A percentile compares a stretch with the other conserved stretches of the same genome.
Conservation (phyloP, 2,113 vertebrate species). For the Ceyx melanurus region DNA sequence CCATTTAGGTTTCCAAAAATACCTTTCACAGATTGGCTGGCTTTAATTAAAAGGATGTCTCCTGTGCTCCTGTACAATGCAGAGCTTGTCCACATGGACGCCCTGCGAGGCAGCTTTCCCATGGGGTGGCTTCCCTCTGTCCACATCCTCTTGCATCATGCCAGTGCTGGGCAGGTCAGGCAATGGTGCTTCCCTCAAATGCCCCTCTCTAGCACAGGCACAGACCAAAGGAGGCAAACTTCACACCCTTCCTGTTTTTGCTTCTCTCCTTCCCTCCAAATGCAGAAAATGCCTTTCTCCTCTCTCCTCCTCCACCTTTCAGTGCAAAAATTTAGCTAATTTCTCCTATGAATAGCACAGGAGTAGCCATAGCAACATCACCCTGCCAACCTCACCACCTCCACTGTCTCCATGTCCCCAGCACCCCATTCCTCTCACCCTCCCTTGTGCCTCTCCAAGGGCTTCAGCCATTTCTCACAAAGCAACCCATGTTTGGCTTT, state of each 20-base stretch:
- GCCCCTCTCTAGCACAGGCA: neutral
- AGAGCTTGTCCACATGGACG: neutral
- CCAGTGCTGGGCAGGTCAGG: neutral
- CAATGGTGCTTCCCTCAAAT: neutral
- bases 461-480: slow-evolving; percentile 40
- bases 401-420: slow-evolving; percentile 53
- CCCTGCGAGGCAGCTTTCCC: neutral
- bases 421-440: slow-evolving; percentile 58
- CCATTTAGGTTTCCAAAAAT: slow-evolving; percentile 58
- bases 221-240: slow-evolving; percentile 13
- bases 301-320: slow-evolving; percentile 69
- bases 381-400: slow-evolving; percentile 74
- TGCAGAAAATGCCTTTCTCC: slow-evolving; percentile 27
- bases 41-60: slow-evolving; percentile 61
- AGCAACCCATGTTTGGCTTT: neutral
- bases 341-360: slow-evolving; percentile 69
- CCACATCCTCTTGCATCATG: rapidly evolving
- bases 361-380: slow-evolving; percentile 77
- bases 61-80: neutral
- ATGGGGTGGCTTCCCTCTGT: neutral
- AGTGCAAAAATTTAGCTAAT: slow-evolving; percentile 73
- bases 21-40: slow-evolving; percentile 38
- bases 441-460: slow-evolving; percentile 47
- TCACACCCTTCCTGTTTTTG: slow-evolving; percentile 49
- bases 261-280: slow-evolving; percentile 50